Evolutionary conservation across 2,113 vertebrate genomes (phyloP).

Genomic region (Poeciliopsis prolifica): DNA sequence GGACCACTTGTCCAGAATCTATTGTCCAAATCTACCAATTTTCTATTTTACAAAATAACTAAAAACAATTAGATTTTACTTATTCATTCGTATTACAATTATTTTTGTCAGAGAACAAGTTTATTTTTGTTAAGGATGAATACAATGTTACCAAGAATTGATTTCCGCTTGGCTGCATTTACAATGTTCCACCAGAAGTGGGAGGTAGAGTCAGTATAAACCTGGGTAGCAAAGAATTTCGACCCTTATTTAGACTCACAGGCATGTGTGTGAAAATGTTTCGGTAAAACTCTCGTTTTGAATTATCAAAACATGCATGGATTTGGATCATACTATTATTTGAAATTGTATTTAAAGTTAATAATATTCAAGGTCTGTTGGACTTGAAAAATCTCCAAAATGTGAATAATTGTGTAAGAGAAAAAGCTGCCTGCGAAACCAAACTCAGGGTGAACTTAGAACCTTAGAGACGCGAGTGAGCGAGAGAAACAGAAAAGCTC

Average conservation of each 20-base stretch:
- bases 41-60: too few species aligned
- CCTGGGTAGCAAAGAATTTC: accelerated
- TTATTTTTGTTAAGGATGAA: neutral
- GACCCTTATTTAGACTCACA: accelerated
- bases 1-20: too few species aligned
- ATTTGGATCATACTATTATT: too few species aligned
- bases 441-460: neutral
- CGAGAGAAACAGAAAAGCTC: neutral
- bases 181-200: constrained; percentile 2
- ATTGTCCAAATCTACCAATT: too few species aligned
- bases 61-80: too few species aligned
- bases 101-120: neutral
- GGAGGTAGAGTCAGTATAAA: constrained; percentile 5
- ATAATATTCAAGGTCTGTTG: neutral
- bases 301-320: too few species aligned
- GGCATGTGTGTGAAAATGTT: neutral
- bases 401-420: neutral
- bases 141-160: neutral
- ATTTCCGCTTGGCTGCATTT: neutral
- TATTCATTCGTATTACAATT: too few species aligned
- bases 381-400: neutral
- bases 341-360: too few species aligned
- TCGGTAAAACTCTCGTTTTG: neutral
- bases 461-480: neutral
- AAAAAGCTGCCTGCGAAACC: neutral